These are phyloP conservation scores for Iselma pallidipennis DNA, from an alignment of 2,888 invertebrate genomes.

Conservation along the genomic window DNA sequence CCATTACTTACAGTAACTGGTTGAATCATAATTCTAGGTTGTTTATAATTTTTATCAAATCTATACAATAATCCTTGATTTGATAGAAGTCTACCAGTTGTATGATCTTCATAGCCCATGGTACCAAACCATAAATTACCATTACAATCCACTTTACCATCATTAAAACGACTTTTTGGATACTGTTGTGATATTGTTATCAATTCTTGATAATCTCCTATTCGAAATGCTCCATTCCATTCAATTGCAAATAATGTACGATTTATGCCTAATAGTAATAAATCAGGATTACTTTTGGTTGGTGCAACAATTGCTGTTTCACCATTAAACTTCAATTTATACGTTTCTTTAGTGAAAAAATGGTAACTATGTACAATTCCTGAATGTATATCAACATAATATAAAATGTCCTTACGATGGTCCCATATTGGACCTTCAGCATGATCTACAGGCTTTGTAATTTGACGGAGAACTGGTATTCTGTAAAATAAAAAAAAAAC, in stretches of 20 bases:
- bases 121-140: slow-evolving; percentile 67
- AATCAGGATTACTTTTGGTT: slow-evolving; percentile 35
- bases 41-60: slow-evolving; percentile 50
- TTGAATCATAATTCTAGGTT: slow-evolving; percentile 43
- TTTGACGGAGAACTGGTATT: slow-evolving; percentile 34
- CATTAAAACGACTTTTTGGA: slow-evolving; percentile 60
- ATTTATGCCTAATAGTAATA: slow-evolving; percentile 41
- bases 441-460: slow-evolving; percentile 40
- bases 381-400: slow-evolving; percentile 43
- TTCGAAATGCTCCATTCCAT: slow-evolving; percentile 56
- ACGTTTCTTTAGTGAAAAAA: slow-evolving; percentile 31
- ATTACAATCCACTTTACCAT: slow-evolving; percentile 63
- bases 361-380: slow-evolving; percentile 42
- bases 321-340: slow-evolving; percentile 34
- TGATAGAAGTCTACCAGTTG: slow-evolving; percentile 51
- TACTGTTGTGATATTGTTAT: slow-evolving; percentile 56
- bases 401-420: slow-evolving; percentile 37
- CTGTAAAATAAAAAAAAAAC: too few relatives aligned
- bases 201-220: slow-evolving; percentile 34
- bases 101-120: slow-evolving; percentile 63
- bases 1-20: slow-evolving; percentile 77
- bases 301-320: slow-evolving; percentile 38
- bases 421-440: slow-evolving; percentile 46
- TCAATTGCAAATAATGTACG: slow-evolving; percentile 55
- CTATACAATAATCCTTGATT: slow-evolving; percentile 65